Conservation (phyloP, 1,140 invertebrate species). For the Drosophila persimilis region DNA sequence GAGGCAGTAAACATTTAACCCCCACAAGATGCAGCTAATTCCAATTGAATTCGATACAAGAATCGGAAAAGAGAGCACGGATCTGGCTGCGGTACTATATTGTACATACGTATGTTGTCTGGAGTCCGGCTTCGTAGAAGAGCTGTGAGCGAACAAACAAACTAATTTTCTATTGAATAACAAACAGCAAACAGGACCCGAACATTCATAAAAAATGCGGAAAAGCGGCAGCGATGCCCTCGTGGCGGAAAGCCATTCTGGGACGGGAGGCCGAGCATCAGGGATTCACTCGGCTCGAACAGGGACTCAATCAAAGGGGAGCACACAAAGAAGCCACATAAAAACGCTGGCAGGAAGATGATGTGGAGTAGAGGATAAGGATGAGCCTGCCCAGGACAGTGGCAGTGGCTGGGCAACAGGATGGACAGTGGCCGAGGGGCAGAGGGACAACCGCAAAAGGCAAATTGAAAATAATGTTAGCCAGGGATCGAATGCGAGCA, state of each 20-base stretch:
- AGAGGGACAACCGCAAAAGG: constrained; percentile 31
- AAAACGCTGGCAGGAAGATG: constrained; percentile 12
- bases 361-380: constrained; percentile 1
- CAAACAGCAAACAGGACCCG: constrained; percentile 10
- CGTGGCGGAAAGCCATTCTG: no score
- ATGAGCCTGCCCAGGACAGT: background rate
- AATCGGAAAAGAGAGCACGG: background rate
- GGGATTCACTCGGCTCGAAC: no score
- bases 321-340: constrained; percentile 1
- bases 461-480: constrained; percentile 58
- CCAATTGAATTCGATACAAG: constrained; percentile 1
- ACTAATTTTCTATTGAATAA: constrained; percentile 55
- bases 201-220: constrained; percentile 18
- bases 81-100: no score
- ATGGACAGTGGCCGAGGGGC: no score
- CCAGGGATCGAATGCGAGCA: background rate
- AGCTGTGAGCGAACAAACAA: constrained; percentile 31
- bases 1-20: background rate
- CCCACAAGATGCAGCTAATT: constrained; percentile 25
- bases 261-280: no score
- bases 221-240: background rate
- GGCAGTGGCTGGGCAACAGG: background rate
- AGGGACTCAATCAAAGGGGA: no score
- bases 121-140: background rate
- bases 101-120: no score